Base-by-base conservation (phyloP, 2,888 invertebrate genomes). In the Rotaria magnacalcarata region DNA sequence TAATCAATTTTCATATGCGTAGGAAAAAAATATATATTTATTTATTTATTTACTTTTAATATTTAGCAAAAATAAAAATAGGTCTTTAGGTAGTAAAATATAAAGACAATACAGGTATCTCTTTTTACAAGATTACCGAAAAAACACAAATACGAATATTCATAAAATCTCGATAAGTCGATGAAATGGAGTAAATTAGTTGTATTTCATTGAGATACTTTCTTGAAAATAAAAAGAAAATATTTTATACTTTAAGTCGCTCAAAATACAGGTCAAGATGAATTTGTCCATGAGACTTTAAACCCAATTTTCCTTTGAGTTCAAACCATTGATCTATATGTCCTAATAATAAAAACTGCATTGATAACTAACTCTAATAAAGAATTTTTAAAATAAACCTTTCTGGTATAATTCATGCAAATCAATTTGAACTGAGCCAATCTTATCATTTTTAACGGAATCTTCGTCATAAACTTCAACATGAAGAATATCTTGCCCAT, bases 381-480 rank as follows among this genome's bases (percentile, higher is more conserved):
- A 52, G 11, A 11, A 52, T 52, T 52, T n/a, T 27, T 58, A 8
- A 6, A 34, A 14, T 16, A 27, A 27, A 67, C 67, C 27, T 67
- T 67, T n/a, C 10, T 67, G 27, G 27, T 67, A 67, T n/a, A 67
- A 27, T 27, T 2, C 3, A 14, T 10, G n/a, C 19, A 67, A 67
- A 67, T 67, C 34, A 10, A 67, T 67, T 8, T n/a, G 1, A 27
- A 27, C 21, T 67, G n/a, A 27, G 14, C 67, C 67, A 10, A 67
- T 67, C 27, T 27, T 34, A 27, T 67, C 67, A 67, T 67, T 67
- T 67, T 67, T 67, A 67, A 67, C 67, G 27, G 34, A 67, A 67
- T 67, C 67, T 67, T 67, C 67, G 16, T 67, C 67, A 67, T 67
- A 67, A 8, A 67, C 67, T 27, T 67, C 67, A 11, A 67, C 11